Percentiles rank a stretch among this genome's conserved stretches.
Conservation (phyloP, 1,140 invertebrate genomes). For the Brachionus rotundiformis region DNA sequence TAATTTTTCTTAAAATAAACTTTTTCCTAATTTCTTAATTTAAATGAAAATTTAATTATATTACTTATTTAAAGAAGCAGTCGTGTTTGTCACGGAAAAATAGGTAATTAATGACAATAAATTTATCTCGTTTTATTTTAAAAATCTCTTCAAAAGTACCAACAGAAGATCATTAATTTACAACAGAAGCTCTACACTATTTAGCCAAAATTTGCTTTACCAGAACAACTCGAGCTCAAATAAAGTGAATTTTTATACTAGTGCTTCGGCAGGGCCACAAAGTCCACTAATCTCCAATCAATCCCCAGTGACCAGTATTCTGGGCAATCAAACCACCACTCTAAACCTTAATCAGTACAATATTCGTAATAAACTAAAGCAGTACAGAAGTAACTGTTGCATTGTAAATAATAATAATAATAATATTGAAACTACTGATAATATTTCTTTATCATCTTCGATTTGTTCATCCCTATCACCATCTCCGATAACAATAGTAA, state of each 20-base stretch:
- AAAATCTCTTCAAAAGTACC: not conserved
- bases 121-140: no score
- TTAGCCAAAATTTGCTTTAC: not conserved
- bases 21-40: not conserved
- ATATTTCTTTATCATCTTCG: conserved; percentile 35
- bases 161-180: conserved; percentile 37
- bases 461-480: conserved; percentile 29
- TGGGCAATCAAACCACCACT: not conserved
- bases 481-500: conserved; percentile 24
- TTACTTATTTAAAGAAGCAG: conserved; percentile 6
- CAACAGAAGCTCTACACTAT: conserved; percentile 28
- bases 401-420: conserved; percentile 6
- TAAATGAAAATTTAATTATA: not conserved
- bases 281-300: conserved; percentile 4
- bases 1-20: not conserved
- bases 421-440: not conserved
- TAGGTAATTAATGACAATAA: conserved; percentile 14
- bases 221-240: not conserved
- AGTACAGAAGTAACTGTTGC: conserved; percentile 31
- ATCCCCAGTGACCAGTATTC: not conserved
- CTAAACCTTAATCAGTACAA: conserved; percentile 24
- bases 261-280: conserved; percentile 19
- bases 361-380: conserved; percentile 25
- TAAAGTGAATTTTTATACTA: not conserved
- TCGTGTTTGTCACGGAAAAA: conserved; percentile 9